phyloP scores from a whole-genome alignment of 2,888 invertebrate species.

The Cecidostiba fungosa region DNA sequence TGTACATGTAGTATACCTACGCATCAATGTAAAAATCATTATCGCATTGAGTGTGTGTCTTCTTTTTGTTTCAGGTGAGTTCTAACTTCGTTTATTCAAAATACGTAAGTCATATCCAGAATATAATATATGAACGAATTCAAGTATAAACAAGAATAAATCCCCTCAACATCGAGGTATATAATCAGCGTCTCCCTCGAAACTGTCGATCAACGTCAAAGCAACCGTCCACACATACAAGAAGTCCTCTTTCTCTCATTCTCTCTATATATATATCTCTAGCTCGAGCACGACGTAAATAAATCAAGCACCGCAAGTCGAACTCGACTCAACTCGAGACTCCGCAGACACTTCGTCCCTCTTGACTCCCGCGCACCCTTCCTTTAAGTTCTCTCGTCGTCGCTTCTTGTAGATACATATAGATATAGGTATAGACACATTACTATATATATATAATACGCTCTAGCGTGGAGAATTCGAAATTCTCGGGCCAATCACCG shows the following conservation, averaged over 20 bases:
- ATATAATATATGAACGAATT: background rate
- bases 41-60: background rate
- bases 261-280: background rate
- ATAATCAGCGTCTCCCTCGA: background rate
- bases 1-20: background rate
- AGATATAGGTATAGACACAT: background rate
- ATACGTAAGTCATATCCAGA: background rate
- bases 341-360: conserved; percentile 12
- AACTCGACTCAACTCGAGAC: background rate
- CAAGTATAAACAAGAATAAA: background rate
- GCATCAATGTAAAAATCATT: no score
- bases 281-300: background rate
- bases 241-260: no score
- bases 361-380: no score
- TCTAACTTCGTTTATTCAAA: background rate
- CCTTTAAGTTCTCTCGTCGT: background rate
- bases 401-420: background rate
- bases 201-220: background rate
- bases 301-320: conserved; percentile 13
- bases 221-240: background rate
- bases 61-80: background rate
- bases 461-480: background rate
- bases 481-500: background rate
- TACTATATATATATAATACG: background rate
- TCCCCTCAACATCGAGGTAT: background rate